phyloP scores from a whole-genome alignment of 2,797 vertebrate species.

The Tokudaia tokunoshimensis region DNA sequence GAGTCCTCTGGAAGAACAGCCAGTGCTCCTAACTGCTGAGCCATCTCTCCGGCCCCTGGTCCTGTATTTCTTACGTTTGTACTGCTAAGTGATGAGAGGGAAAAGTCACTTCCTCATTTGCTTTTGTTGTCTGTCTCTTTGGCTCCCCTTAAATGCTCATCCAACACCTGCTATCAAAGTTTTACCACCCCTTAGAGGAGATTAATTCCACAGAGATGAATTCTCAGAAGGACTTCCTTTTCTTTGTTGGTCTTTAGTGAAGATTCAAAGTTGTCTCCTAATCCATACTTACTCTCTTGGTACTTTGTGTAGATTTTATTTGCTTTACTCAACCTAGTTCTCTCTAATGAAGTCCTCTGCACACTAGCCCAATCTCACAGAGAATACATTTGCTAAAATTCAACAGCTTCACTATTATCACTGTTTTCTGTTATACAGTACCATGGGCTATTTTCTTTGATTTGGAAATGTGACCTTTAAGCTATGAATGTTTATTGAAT shows the following conservation, averaged over 20 bases:
- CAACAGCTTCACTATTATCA: constrained; percentile 4
- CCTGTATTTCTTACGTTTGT: neutral
- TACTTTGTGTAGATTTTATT: neutral
- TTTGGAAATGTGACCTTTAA: constrained; percentile 24
- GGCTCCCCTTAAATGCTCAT: neutral
- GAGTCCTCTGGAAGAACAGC: neutral
- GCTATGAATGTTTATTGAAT: constrained; percentile 25
- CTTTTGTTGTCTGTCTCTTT: neutral
- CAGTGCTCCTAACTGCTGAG: neutral
- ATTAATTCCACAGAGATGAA: neutral
- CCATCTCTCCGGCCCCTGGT: neutral
- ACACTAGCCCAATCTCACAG: neutral
- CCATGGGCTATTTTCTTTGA: neutral
- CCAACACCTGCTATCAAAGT: neutral
- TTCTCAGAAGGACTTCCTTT: neutral
- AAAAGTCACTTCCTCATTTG: neutral
- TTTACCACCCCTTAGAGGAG: neutral
- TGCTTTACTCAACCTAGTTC: neutral
- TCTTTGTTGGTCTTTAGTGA: neutral
- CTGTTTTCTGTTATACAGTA: neutral
- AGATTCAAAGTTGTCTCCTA: constrained; percentile 2
- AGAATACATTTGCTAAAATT: constrained; percentile 30
- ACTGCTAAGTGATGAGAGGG: neutral
- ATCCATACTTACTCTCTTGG: neutral
- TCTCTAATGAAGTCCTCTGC: neutral